Conservation (phyloP, 1,140 invertebrate species). For the Calephelis nemesis region DNA sequence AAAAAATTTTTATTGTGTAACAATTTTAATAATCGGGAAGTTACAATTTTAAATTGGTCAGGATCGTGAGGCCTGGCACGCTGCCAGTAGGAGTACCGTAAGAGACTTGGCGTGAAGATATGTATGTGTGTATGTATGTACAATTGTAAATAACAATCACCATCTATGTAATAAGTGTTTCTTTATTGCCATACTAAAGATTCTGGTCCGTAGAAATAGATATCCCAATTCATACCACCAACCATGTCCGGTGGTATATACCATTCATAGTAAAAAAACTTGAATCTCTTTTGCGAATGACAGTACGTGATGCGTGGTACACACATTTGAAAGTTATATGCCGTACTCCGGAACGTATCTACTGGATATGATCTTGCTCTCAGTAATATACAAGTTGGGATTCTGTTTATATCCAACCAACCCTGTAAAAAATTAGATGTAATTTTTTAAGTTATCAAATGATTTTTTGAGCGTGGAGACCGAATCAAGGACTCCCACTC, state of each 20-base stretch:
- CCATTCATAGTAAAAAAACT: constrained; percentile 58
- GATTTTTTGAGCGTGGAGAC: no score
- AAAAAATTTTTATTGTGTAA: no score
- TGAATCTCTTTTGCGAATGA: constrained; percentile 40
- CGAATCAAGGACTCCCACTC: no score
- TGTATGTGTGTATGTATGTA: no score
- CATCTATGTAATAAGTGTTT: background rate
- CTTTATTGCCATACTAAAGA: constrained; percentile 36
- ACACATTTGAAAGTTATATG: constrained; percentile 53
- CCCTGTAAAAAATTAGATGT: constrained; percentile 35
- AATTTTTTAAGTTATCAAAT: no score
- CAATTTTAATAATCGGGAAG: no score
- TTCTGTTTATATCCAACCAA: constrained; percentile 45
- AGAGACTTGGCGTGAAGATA: no score
- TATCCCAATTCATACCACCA: constrained; percentile 54
- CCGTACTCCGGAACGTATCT: constrained; percentile 43
- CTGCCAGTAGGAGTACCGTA: no score
- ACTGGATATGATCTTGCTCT: constrained; percentile 41
- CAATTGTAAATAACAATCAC: constrained; percentile 12
- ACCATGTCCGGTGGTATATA: constrained; percentile 46
- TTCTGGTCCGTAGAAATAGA: constrained; percentile 53
- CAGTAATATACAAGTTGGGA: constrained; percentile 55
- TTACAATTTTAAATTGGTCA: no score
- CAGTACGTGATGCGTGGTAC: constrained; percentile 51
- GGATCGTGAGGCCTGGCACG: no score